Percentiles rank a stretch among this genome's conserved stretches.
phyloP scores from a whole-genome alignment of 2,113 vertebrate species.

The Dinomys branickii region DNA sequence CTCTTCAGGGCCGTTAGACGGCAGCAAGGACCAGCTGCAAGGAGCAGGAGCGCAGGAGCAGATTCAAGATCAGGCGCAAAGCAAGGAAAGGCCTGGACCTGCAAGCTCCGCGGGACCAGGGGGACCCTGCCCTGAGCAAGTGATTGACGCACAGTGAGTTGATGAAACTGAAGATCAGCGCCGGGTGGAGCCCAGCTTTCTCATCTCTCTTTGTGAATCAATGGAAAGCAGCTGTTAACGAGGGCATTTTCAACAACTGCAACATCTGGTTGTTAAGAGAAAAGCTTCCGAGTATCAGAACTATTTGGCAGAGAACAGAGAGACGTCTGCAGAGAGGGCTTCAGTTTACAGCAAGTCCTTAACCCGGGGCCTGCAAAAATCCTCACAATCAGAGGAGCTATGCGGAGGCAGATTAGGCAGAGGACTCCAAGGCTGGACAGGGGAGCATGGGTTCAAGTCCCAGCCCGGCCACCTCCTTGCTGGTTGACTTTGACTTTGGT shows the following conservation, averaged over 20 bases:
- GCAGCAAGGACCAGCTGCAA: neutral
- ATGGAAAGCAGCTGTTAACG: neutral
- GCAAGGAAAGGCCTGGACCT: neutral
- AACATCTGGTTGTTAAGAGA: neutral
- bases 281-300: neutral
- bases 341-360: no score
- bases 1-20: neutral
- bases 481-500: neutral
- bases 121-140: rapidly evolving
- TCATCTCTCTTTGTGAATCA: neutral
- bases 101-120: rapidly evolving
- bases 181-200: neutral
- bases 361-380: neutral
- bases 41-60: rapidly evolving
- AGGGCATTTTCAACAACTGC: neutral
- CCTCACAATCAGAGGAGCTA: neutral
- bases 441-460: neutral
- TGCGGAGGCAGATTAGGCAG: neutral
- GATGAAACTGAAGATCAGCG: neutral
- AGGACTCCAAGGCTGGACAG: neutral
- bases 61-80: no score
- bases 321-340: neutral
- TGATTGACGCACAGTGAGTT: neutral
- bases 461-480: neutral
- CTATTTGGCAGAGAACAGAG: neutral